A percentile compares a stretch with the other conserved stretches of the same genome.
Evolutionary conservation across 2,888 invertebrate genomes (phyloP).

Genomic region (Drymonia ruficornis): DNA sequence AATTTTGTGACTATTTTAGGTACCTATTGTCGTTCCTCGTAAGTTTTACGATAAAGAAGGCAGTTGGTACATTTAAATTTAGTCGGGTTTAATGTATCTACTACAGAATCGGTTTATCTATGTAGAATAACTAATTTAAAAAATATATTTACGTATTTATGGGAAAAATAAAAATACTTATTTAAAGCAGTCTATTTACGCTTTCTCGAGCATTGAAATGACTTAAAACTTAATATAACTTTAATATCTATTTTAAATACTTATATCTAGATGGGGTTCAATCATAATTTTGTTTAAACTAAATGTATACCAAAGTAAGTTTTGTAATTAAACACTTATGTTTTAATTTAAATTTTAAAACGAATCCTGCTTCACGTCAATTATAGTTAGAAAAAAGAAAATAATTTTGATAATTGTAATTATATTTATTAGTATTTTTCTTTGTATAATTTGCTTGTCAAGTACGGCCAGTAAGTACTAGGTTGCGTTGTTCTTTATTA

Average conservation of each 20-base stretch:
- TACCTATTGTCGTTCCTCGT: no score
- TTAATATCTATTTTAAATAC: conserved; percentile 11
- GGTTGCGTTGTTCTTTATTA: conserved; percentile 37
- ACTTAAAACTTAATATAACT: not conserved
- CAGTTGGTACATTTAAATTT: no score
- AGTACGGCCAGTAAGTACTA: conserved; percentile 47
- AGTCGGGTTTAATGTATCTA: no score
- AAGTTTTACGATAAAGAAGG: no score
- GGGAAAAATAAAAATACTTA: conserved; percentile 30
- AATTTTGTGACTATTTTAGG: no score
- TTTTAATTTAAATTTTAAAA: conserved; percentile 43
- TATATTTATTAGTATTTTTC: conserved; percentile 48
- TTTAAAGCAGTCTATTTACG: conserved; percentile 4
- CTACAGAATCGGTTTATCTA: no score
- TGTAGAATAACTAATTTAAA: no score
- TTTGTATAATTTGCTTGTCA: conserved; percentile 45
- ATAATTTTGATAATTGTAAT: conserved; percentile 59
- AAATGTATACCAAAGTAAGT: conserved; percentile 63
- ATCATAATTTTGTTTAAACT: conserved; percentile 31
- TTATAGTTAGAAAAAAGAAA: conserved; percentile 71
- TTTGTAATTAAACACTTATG: conserved; percentile 32
- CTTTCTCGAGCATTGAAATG: not conserved
- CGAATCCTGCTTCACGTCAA: conserved; percentile 80
- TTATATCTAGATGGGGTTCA: conserved; percentile 39
- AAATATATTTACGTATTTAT: no score